Evolutionary conservation across 2,113 vertebrate species (phyloP).

Genomic region (Vulpes ferrilata): DNA sequence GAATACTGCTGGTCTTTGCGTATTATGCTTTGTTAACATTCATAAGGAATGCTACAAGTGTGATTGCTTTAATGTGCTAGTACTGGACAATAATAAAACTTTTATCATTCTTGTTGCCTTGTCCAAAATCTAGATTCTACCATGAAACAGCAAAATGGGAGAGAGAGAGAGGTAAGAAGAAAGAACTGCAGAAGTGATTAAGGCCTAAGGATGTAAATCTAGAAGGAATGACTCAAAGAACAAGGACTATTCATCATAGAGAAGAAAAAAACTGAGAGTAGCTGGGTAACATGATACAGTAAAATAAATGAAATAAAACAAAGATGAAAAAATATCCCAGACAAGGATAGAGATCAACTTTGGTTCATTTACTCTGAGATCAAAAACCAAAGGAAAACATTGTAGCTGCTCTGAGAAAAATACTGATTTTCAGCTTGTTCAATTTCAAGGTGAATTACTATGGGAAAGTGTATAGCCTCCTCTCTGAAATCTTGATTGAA

Average conservation of each 20-base stretch:
- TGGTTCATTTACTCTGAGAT: slow-evolving; percentile 67
- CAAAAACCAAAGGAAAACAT: slow-evolving; percentile 65
- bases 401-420: slow-evolving; percentile 56
- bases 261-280: neutral
- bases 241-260: neutral
- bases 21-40: neutral
- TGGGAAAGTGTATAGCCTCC: slow-evolving; percentile 36
- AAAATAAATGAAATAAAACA: slow-evolving; percentile 66
- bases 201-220: slow-evolving; percentile 20
- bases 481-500: slow-evolving; percentile 50
- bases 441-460: slow-evolving; percentile 67
- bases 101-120: neutral
- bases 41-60: neutral
- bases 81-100: neutral
- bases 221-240: slow-evolving; percentile 20
- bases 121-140: neutral
- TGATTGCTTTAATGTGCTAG: neutral
- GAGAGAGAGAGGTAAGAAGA: neutral
- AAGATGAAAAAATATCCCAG: slow-evolving; percentile 47
- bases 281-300: slow-evolving; percentile 38
- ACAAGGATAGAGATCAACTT: slow-evolving; percentile 23
- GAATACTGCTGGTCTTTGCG: neutral
- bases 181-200: neutral
- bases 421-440: slow-evolving; percentile 40
- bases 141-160: neutral